Base-by-base conservation (phyloP, 2,113 vertebrate species). In the Sebastes fasciatus region DNA sequence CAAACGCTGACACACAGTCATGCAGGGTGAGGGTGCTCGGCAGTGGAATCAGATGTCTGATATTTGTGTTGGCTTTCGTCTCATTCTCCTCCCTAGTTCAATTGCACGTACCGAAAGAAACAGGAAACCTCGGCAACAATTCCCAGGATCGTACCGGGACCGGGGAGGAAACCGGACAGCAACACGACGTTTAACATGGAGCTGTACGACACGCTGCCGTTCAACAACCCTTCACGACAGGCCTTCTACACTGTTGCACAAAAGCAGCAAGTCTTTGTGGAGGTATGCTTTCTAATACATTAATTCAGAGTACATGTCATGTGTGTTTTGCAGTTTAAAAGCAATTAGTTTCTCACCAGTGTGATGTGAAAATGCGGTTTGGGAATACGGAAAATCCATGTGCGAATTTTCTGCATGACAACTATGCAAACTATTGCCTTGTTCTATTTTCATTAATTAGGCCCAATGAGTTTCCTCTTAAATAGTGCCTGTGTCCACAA, bases 181-280 rank as follows among this genome's bases (percentile, higher is more conserved):
- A 96, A 97, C 52, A 91, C 96, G 66, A 95, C 96, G 10, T 98
- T 98, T 90, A 96, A 82, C 77, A 97, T 99, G 96, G 97, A 99
- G 54, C 89, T 99, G 21, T 97, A 96, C 70, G 90, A 93, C 92
- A 96, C 95, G 0, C 93, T 94, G 67, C 92, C 95, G 11, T 96
- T 96, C 86, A 85, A 71, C 26, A 80, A 77, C 62, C 95, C 96
- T 0, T 94, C 95, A 1, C 90, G 93, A 3, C 96, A 97, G 83
- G 93, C 94, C 19, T 93, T 97, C 88, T 95, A 94, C 92, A 95
- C 95, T 0, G 93, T 98, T 80, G 90, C 94, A 4, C 96, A 97
- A 79, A 96, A 97, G 8, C 93, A 95, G 62, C 92, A 93, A 40
- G 60, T 99, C 90, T 97, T 95, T 68, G 98, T 99, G 21, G 97